These are phyloP conservation scores for Hirtodrosophila trivittata DNA, from an alignment of 2,888 invertebrate genomes.

Conservation along the genomic window DNA sequence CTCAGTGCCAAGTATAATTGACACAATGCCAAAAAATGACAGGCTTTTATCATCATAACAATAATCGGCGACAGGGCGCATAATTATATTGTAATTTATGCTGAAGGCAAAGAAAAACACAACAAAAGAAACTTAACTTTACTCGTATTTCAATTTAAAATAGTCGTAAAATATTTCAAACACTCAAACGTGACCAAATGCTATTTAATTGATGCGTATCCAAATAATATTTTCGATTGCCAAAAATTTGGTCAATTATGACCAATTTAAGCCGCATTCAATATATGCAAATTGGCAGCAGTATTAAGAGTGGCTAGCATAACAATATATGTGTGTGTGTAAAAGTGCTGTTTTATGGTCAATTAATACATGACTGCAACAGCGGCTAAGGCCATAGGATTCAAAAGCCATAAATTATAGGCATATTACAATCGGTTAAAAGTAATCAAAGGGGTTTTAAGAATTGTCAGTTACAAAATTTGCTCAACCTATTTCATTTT, in stretches of 20 bases:
- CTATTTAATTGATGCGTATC: slow-evolving; percentile 40
- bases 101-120: slow-evolving; percentile 24
- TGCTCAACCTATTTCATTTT: too few relatives aligned
- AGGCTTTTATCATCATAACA: slow-evolving; percentile 62
- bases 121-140: slow-evolving; percentile 30
- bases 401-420: neutral
- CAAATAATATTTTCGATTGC: slow-evolving; percentile 29
- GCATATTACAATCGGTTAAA: too few relatives aligned
- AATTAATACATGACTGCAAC: neutral
- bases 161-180: slow-evolving; percentile 67
- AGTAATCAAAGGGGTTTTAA: too few relatives aligned
- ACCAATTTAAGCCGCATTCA: slow-evolving; percentile 47
- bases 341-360: slow-evolving; percentile 6
- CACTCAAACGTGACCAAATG: slow-evolving; percentile 63
- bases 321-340: slow-evolving; percentile 12
- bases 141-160: slow-evolving; percentile 50
- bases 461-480: too few relatives aligned
- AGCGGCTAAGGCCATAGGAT: neutral
- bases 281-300: slow-evolving; percentile 53
- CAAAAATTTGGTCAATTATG: slow-evolving; percentile 64
- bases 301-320: slow-evolving; percentile 46
- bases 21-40: slow-evolving; percentile 45
- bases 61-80: slow-evolving; percentile 70
- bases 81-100: slow-evolving; percentile 77
- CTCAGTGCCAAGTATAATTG: slow-evolving; percentile 42